Percentiles rank a stretch among this genome's conserved stretches.
Evolutionary conservation across 2,113 vertebrate genomes (phyloP).

Genomic region (Irena cyanogastra): DNA sequence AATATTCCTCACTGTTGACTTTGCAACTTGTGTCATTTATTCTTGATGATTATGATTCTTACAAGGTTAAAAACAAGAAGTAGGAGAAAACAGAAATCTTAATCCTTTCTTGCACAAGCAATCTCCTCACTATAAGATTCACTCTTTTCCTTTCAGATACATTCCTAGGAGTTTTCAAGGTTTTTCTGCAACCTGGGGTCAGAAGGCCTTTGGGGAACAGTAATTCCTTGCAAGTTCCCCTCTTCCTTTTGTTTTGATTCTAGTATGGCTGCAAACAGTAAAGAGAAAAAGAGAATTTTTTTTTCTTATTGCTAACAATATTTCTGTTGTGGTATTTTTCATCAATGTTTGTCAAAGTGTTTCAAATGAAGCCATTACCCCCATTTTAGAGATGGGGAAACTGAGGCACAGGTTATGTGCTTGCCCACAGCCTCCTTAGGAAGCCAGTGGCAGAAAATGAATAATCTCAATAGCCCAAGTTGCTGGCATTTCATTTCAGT

Average conservation of each 20-base stretch:
- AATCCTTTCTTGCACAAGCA: neutral
- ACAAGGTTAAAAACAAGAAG: neutral
- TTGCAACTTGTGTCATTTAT: neutral
- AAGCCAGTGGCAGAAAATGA: neutral
- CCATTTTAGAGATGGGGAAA: neutral
- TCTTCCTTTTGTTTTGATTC: neutral
- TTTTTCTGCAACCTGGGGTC: neutral
- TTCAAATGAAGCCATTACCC: neutral
- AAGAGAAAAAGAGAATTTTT: neutral
- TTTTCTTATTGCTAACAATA: neutral
- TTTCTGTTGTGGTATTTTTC: neutral
- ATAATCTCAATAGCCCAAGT: neutral
- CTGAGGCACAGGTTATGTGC: neutral
- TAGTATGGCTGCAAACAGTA: neutral
- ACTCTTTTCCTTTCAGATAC: neutral
- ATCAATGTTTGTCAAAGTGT: neutral
- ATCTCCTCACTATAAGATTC: neutral
- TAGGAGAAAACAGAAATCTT: neutral
- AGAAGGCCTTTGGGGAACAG: neutral
- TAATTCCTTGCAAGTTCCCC: neutral
- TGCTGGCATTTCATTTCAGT: neutral
- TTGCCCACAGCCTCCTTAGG: neutral
- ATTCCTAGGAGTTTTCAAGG: neutral
- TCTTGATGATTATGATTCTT: neutral
- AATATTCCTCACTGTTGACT: neutral